Conservation (phyloP, 1,140 invertebrate genomes). For the Conus betulinus region DNA sequence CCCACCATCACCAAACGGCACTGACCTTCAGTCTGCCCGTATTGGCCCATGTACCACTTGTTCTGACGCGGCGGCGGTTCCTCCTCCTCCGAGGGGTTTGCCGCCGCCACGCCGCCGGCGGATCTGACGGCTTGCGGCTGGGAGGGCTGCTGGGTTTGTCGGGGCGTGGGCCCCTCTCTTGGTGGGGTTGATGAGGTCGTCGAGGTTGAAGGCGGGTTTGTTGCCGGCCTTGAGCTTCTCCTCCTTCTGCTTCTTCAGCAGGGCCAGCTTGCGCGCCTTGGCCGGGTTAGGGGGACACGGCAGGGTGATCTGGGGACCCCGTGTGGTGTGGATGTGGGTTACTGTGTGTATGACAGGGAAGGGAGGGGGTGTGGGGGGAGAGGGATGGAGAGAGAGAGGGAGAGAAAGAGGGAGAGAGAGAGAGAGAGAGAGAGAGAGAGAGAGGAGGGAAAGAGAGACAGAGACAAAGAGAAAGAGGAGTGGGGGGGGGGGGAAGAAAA, state of each 20-base stretch:
- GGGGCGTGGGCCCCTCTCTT: background rate
- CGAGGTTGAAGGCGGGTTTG: conserved; percentile 3
- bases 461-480: no score
- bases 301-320: conserved; percentile 52
- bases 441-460: no score
- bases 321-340: background rate
- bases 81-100: conserved; percentile 41
- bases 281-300: conserved; percentile 63
- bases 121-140: conserved; percentile 34
- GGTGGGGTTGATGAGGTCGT: conserved; percentile 27
- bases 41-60: conserved; percentile 72
- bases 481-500: no score
- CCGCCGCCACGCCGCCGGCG: conserved; percentile 41
- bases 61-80: conserved; percentile 50
- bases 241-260: conserved; percentile 67
- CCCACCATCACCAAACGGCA: background rate
- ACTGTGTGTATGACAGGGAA: background rate
- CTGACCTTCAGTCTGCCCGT: conserved; percentile 65
- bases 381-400: no score
- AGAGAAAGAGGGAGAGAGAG: no score
- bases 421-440: no score
- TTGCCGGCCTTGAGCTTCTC: conserved; percentile 68
- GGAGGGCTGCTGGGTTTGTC: background rate
- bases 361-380: no score
- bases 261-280: conserved; percentile 68